Conservation (phyloP, 2,888 invertebrate genomes). For the Drosophila kanekoi region DNA sequence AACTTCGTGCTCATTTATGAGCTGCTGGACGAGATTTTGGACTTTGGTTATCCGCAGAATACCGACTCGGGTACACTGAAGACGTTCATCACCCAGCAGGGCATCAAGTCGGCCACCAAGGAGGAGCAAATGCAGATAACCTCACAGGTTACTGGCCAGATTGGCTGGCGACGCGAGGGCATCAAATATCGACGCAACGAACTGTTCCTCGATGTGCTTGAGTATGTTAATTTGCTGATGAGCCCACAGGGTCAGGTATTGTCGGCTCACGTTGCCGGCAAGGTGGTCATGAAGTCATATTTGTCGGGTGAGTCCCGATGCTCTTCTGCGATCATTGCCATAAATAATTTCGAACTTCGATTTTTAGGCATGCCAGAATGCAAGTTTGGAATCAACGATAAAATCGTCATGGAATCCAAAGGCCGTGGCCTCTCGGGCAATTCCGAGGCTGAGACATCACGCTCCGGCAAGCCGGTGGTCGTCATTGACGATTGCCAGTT, state of each 20-base stretch:
- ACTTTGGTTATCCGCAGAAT: conserved; percentile 99
- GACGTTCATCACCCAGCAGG: conserved; percentile 99
- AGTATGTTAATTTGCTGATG: conserved; percentile 99
- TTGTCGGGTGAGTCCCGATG: conserved; percentile 88
- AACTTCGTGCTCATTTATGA: conserved; percentile 99
- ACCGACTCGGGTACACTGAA: conserved; percentile 99
- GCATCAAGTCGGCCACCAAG: conserved; percentile 99
- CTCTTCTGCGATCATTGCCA: background rate
- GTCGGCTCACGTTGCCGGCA: conserved; percentile 99
- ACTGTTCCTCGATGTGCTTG: conserved; percentile 98
- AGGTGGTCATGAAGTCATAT: conserved; percentile 99
- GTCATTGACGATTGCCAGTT: conserved; percentile 99
- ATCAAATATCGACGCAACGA: conserved; percentile 99
- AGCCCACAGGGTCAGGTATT: conserved; percentile 99
- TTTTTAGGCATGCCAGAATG: conserved; percentile 98
- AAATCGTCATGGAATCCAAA: conserved; percentile 98
- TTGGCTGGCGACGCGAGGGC: conserved; percentile 99
- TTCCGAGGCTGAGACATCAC: conserved; percentile 91
- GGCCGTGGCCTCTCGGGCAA: conserved; percentile 91
- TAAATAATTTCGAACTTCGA: background rate
- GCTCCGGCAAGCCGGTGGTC: conserved; percentile 99
- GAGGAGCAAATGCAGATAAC: conserved; percentile 99
- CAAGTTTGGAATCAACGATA: conserved; percentile 99
- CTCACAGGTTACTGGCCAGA: conserved; percentile 98
- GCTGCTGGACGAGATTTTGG: conserved; percentile 98